phyloP scores from a whole-genome alignment of 2,888 invertebrate species.

The Acanthoscelides obtectus region DNA sequence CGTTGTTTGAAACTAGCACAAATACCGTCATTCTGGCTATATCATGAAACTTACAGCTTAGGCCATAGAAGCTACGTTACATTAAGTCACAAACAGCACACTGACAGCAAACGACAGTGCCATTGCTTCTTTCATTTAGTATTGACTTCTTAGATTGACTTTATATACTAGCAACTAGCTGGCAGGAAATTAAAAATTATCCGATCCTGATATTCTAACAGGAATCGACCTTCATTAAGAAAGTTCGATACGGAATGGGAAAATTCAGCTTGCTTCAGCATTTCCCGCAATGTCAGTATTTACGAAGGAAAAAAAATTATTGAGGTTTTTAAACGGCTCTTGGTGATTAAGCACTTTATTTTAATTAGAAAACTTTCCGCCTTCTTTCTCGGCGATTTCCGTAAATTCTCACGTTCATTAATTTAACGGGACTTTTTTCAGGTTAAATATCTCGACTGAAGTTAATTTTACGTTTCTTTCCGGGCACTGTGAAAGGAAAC shows the following conservation, averaged over 20 bases:
- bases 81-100: too few species aligned
- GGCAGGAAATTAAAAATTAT: neutral
- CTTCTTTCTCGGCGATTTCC: neutral
- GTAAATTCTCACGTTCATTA: neutral
- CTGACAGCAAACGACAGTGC: too few species aligned
- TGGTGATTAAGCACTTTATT: neutral
- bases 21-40: too few species aligned
- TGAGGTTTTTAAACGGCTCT: neutral
- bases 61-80: too few species aligned
- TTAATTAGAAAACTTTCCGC: neutral
- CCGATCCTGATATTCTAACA: neutral
- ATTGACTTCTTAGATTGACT: too few species aligned
- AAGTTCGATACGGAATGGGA: neutral
- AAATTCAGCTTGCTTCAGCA: neutral
- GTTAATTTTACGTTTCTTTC: neutral
- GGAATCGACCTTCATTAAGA: neutral
- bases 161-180: neutral
- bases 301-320: neutral
- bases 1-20: too few species aligned
- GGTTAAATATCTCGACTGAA: neutral
- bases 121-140: too few species aligned
- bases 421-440: neutral
- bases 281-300: neutral
- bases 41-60: too few species aligned
- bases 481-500: neutral